Percentiles rank a stretch among this genome's conserved stretches.
These are phyloP conservation scores for Takifugu rubripes DNA, from an alignment of 2,797 vertebrate species.

Conservation along the genomic window DNA sequence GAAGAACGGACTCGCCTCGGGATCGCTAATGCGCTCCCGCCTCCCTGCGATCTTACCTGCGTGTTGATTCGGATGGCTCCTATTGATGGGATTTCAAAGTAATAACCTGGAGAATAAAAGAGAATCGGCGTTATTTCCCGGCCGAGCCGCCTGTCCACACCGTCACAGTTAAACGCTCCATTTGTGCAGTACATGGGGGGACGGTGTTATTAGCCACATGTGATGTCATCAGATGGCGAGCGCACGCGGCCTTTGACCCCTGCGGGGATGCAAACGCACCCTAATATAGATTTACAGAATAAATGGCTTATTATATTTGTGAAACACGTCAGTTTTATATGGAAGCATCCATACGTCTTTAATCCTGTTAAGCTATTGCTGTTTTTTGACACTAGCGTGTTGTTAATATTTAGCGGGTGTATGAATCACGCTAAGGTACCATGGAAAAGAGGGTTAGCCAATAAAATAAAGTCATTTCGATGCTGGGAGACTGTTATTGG, in stretches of 20 bases:
- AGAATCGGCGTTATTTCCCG: slow-evolving; percentile 28
- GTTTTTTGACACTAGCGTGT: too few relatives aligned
- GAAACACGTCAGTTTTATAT: too few relatives aligned
- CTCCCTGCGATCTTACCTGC: slow-evolving; percentile 77
- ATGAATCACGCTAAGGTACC: too few relatives aligned
- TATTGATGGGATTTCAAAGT: slow-evolving; percentile 98
- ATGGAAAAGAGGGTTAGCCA: neutral
- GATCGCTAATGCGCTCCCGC: neutral
- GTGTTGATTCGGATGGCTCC: slow-evolving; percentile 99
- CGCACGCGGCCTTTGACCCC: slow-evolving; percentile 28
- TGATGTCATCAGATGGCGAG: too few relatives aligned
- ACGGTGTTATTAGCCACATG: slow-evolving; percentile 19
- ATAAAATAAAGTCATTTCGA: neutral
- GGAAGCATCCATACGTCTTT: too few relatives aligned
- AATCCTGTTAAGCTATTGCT: too few relatives aligned
- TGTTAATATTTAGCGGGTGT: too few relatives aligned
- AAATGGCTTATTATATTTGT: too few relatives aligned
- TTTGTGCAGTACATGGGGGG: slow-evolving; percentile 11
- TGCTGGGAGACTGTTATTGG: slow-evolving; percentile 3
- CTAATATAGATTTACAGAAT: too few relatives aligned
- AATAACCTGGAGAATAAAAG: slow-evolving; percentile 83
- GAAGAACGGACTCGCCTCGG: slow-evolving; percentile 17
- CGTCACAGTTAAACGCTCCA: slow-evolving; percentile 10
- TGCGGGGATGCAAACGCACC: slow-evolving; percentile 53
- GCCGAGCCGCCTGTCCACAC: neutral